These are phyloP conservation scores for Corydoras sp. DNA, from an alignment of 2,113 vertebrate species.

Conservation along the genomic window DNA sequence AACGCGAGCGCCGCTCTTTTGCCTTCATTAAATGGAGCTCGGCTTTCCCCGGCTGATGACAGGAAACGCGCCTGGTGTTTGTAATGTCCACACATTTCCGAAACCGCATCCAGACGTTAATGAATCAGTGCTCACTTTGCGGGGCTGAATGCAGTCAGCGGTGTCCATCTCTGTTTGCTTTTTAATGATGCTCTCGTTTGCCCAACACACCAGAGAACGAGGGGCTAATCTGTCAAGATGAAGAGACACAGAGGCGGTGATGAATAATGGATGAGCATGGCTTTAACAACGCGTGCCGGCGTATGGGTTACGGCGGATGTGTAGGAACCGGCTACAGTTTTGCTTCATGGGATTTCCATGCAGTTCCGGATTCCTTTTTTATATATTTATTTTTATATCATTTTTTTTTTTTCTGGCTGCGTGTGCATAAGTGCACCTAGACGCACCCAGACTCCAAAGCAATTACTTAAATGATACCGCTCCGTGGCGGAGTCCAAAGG, in stretches of 20 bases:
- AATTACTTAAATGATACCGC: conserved; percentile 40
- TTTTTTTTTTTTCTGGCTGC: not conserved
- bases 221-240: conserved; percentile 34
- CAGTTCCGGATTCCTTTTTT: not conserved
- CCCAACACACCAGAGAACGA: conserved; percentile 22
- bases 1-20: not conserved
- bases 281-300: conserved; percentile 22
- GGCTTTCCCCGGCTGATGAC: conserved; percentile 1
- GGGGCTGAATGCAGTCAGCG: conserved; percentile 20
- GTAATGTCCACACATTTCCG: not conserved
- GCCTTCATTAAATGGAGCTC: not conserved
- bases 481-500: conserved; percentile 47
- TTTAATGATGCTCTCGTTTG: conserved; percentile 37
- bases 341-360: not conserved
- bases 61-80: not conserved
- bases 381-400: too few relatives aligned
- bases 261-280: conserved; percentile 34
- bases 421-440: not conserved
- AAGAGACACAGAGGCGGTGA: conserved; percentile 19
- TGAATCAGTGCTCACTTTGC: not conserved
- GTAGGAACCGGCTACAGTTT: conserved; percentile 4
- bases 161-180: conserved; percentile 19
- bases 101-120: not conserved
- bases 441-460: conserved; percentile 39
- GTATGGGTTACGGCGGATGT: not conserved